Evolutionary conservation across 2,113 vertebrate species (phyloP), one percentile per base, ranked within the genome.

Genomic region (Callospermophilus lateralis): DNA sequence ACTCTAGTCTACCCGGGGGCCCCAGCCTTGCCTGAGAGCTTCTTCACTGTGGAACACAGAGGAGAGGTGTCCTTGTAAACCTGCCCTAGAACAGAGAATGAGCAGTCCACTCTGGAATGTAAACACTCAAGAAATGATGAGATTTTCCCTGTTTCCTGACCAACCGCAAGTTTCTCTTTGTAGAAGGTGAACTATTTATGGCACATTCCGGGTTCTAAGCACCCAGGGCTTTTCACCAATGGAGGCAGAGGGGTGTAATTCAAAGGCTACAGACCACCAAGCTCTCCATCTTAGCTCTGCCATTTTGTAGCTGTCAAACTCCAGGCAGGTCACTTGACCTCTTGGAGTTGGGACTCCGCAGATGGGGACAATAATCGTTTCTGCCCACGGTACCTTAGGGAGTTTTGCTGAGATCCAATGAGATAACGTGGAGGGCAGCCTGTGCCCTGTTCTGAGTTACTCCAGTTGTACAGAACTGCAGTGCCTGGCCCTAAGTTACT

Each of bases 71-170:
- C 81, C 85, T 90, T 83, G 63, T 72, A 61, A 94, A 90, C 91
- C 48, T 78, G 85, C 63, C 89, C 79, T 30, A 13, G 7, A 37
- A 79, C 68, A 61, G 84, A 97, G 79, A 79, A 89, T 89, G 96
- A 97, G 87, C 89, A 95, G 89, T 89, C 87, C 15, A 78, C 84
- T 93, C 92, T 34, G 92, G 96, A 97, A 98, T 97, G 97, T 97
- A 97, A 97, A 97, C 87, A 96, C 94, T 97, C 67, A 80, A 91
- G 91, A 94, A 93, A 94, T 39, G 94, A 94, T 34, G 78, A 84
- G 77, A 73, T 68, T 96, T 95, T 94, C 93, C 94, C 97, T 95
- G 67, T 95, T 97, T 97, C 87, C 95, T 97, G 83, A 95, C 86
- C 92, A 93, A 95, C 93, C 51, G 53, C 74, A 74, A 96, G 95